Evolutionary conservation across 2,113 vertebrate species (phyloP).

Genomic region (Vulpes vulpes): DNA sequence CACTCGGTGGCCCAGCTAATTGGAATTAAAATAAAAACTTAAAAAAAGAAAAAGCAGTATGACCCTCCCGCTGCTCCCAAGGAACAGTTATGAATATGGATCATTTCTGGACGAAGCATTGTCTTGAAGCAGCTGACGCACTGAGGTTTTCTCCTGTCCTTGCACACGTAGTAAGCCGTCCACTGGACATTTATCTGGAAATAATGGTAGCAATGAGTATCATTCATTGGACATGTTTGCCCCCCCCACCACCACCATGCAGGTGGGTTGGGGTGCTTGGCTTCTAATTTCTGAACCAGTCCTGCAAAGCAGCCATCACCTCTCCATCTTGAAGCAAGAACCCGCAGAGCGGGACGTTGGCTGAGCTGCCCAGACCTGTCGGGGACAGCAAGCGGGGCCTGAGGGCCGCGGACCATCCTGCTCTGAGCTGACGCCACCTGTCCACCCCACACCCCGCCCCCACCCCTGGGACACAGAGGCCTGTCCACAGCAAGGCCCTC

Average conservation of each 20-base stretch:
- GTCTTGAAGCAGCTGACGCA: fast-evolving
- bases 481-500: no score
- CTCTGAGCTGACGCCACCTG: fast-evolving
- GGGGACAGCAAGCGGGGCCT: fast-evolving
- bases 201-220: background rate
- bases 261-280: background rate
- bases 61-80: no score
- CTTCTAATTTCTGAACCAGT: background rate
- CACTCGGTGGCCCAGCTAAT: background rate
- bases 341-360: no score
- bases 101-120: background rate
- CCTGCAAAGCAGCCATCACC: background rate
- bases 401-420: no score
- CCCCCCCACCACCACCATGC: fast-evolving
- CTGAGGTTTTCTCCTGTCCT: background rate
- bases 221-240: no score
- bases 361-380: fast-evolving
- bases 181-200: fast-evolving
- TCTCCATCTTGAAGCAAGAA: no score
- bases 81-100: fast-evolving
- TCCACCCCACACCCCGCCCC: no score
- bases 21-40: background rate
- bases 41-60: background rate
- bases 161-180: fast-evolving
- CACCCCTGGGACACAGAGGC: no score